Evolutionary conservation across 2,797 vertebrate species (phyloP).

Genomic region (Melanogrammus aeglefinus): DNA sequence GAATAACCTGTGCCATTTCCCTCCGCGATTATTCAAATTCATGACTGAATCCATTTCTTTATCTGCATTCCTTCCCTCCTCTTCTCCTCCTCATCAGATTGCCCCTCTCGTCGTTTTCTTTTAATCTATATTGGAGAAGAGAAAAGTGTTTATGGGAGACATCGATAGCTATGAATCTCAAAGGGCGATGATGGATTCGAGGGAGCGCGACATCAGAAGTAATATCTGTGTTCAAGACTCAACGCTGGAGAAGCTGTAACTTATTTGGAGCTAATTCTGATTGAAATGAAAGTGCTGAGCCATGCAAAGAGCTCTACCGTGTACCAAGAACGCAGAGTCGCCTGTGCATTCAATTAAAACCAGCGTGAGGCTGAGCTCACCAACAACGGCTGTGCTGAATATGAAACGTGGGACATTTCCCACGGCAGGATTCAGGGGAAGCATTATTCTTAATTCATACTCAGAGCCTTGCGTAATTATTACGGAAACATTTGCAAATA

Average conservation of each 20-base stretch:
- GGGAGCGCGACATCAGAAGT: background rate
- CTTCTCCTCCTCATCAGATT: background rate
- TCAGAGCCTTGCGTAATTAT: background rate
- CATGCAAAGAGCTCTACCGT: background rate
- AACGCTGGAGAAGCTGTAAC: background rate
- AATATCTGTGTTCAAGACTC: background rate
- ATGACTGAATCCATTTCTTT: conserved; percentile 54
- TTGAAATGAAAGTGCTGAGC: background rate
- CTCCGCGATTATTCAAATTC: conserved; percentile 60
- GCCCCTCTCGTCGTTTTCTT: conserved; percentile 18
- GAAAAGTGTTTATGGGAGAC: conserved; percentile 51
- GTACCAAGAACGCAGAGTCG: conserved; percentile 8
- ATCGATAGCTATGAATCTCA: conserved; percentile 45
- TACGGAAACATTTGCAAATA: background rate
- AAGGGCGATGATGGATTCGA: background rate
- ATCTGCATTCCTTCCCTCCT: conserved; percentile 25
- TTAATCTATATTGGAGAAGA: conserved; percentile 55
- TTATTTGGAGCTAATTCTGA: background rate
- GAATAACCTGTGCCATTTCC: conserved; percentile 66
- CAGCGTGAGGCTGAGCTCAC: conserved; percentile 30
- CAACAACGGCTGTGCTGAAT: background rate
- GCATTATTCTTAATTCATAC: background rate
- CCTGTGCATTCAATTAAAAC: conserved; percentile 56
- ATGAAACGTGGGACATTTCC: background rate
- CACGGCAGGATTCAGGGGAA: background rate